Conservation (phyloP, 1,140 invertebrate species). For the Drosophila dunni region DNA sequence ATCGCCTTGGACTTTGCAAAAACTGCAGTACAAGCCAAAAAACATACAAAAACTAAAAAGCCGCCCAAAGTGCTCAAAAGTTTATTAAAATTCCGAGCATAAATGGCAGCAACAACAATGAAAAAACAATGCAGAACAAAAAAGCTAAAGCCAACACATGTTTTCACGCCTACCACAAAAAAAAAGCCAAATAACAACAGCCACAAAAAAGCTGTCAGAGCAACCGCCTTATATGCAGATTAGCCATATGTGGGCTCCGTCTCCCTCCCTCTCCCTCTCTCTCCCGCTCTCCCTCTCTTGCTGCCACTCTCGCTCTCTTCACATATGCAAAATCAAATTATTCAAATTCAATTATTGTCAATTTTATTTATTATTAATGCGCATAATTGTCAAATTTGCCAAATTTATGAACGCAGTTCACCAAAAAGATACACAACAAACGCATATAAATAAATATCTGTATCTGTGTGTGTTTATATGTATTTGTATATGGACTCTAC, state of each 20-base stretch:
- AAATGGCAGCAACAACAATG: slow-evolving; percentile 37
- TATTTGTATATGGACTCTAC: not conserved
- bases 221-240: slow-evolving; percentile 79
- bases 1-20: slow-evolving; percentile 58
- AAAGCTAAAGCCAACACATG: slow-evolving; percentile 64
- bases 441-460: slow-evolving; percentile 5
- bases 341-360: slow-evolving; percentile 84
- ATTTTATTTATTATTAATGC: slow-evolving; percentile 84
- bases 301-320: not conserved
- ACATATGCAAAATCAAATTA: slow-evolving; percentile 73
- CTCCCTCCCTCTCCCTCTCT: slow-evolving; percentile 1
- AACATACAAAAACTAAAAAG: slow-evolving; percentile 2
- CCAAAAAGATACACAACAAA: slow-evolving; percentile 6
- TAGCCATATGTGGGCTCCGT: slow-evolving; percentile 58
- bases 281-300: not conserved
- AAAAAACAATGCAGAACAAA: slow-evolving; percentile 21
- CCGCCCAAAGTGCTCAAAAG: slow-evolving; percentile 53
- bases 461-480: not conserved
- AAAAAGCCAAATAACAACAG: slow-evolving; percentile 17
- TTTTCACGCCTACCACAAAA: slow-evolving; percentile 76
- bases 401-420: slow-evolving; percentile 78
- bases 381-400: slow-evolving; percentile 84
- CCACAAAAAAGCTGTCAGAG: slow-evolving; percentile 59
- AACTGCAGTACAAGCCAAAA: slow-evolving; percentile 27
- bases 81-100: slow-evolving; percentile 78